These are phyloP conservation scores for Nansenia antarctica DNA, from an alignment of 2,113 vertebrate genomes.

Conservation along the genomic window DNA sequence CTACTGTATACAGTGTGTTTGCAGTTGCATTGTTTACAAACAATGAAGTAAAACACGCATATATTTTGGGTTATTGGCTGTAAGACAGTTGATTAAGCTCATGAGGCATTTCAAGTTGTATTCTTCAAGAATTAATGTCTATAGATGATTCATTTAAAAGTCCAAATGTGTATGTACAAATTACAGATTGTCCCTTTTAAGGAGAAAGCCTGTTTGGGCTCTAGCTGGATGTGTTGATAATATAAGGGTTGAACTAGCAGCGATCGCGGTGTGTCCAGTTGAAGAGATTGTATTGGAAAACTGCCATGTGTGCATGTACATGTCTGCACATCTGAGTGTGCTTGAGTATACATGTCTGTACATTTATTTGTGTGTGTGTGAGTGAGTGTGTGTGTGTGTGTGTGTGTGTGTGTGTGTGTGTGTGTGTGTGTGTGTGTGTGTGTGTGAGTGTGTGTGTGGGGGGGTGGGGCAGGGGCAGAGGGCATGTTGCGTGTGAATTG, in stretches of 20 bases:
- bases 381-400: conserved; percentile 1
- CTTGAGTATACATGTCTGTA: not conserved
- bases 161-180: too few species aligned
- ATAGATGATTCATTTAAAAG: too few species aligned
- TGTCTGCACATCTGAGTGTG: conserved; percentile 1
- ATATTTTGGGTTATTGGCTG: too few species aligned
- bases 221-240: conserved; percentile 31
- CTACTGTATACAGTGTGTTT: too few species aligned
- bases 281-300: conserved; percentile 25
- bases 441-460: not conserved
- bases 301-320: not conserved
- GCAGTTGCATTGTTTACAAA: too few species aligned
- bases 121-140: too few species aligned
- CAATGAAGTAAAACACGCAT: too few species aligned
- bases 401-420: not conserved
- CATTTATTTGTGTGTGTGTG: not conserved
- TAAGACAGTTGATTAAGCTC: too few species aligned
- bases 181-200: too few species aligned
- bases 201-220: not conserved
- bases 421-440: conserved; percentile 2
- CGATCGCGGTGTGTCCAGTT: not conserved
- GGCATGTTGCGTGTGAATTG: conserved; percentile 12
- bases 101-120: too few species aligned
- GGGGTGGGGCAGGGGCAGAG: conserved; percentile 27
- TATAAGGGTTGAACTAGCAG: conserved; percentile 7